A percentile compares a stretch with the other conserved stretches of the same genome.
These are phyloP conservation scores for Eupeodes corollae DNA, from an alignment of 1,140 invertebrate species.

Conservation along the genomic window DNA sequence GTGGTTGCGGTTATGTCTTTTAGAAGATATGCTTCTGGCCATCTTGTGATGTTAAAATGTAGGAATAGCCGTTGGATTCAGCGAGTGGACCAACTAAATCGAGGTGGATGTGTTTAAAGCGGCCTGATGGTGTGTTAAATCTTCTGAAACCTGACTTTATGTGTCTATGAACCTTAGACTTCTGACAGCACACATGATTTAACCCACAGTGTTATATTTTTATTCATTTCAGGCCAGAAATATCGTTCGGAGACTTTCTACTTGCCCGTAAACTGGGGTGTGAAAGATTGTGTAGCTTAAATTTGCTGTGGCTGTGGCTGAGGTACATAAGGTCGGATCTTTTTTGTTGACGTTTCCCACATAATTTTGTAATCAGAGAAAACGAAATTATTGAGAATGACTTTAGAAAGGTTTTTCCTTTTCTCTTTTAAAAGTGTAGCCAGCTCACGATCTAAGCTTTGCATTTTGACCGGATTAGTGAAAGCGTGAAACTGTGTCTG, in stretches of 20 bases:
- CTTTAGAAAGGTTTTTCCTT: too few relatives aligned
- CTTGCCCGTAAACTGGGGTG: constrained; percentile 5
- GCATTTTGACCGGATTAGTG: background rate
- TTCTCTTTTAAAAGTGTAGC: too few relatives aligned
- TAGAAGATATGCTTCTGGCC: constrained; percentile 25
- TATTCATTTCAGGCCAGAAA: too few relatives aligned
- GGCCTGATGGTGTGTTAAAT: background rate
- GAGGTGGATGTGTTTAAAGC: constrained; percentile 21
- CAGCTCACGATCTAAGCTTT: background rate
- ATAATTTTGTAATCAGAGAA: too few relatives aligned
- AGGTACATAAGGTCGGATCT: background rate
- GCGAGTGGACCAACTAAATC: constrained; percentile 25
- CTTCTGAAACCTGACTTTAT: background rate
- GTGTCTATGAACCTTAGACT: constrained; percentile 14
- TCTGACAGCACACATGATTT: constrained; percentile 21
- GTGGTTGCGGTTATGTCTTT: constrained; percentile 21
- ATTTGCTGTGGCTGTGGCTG: background rate
- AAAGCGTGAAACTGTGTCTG: background rate
- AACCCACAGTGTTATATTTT: constrained; percentile 10
- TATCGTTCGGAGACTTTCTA: constrained; percentile 1
- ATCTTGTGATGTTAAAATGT: constrained; percentile 20
- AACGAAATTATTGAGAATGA: too few relatives aligned
- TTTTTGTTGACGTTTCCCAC: background rate
- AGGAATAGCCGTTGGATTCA: constrained; percentile 8
- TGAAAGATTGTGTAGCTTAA: constrained; percentile 9